Base-by-base conservation (phyloP, 2,797 vertebrate genomes). In the Okamejei kenojei region DNA sequence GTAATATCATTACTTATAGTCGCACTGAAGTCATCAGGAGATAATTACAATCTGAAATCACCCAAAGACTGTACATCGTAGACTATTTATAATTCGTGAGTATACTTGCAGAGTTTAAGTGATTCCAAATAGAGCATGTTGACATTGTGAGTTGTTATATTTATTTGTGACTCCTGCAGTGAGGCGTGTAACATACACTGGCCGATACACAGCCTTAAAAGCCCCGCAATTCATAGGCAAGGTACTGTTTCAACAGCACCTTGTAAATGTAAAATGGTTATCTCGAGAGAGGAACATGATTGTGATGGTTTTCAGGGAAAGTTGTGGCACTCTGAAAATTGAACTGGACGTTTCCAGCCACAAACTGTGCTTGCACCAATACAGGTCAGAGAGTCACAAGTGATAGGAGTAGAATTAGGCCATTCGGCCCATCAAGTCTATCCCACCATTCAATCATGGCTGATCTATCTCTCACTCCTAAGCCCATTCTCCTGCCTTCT, bases 31-130 rank as follows among this genome's bases (percentile, higher is more conserved):
- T 91, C 88, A 92, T 45, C 45, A 58, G n/a, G 71, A 58, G 90
- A 74, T 58, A 92, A 92, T 92, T 92, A 76, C 15, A 54, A 76
- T 92, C 26, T 92, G 68, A 58, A 92, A 92, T 92, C 68, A 76
- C 45, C 90, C 19, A n/a, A 54, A 54, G 45, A 54, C 45, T 54
- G 38, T 73, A 68, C 71, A 74, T 58, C 9, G 61, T 92, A 71
- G 68, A 76, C 71, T 92, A 92, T 92, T 92, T 92, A 92, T 92
- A 92, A 76, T 29, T n/a, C 13, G 71, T 92, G 90, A 92, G 90
- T 76, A 54, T 76, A 26, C 84, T 68, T 68, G 26, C 21, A 5
- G n/a, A 68, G 68, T 19, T 63, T 68, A 88, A 63, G 63, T 88
- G 84, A 88, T 88, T 65, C 61, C 61, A 88, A 88, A 88, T 88